Base-by-base conservation (phyloP, 2,797 vertebrate species). In the Chloroceryle inda region DNA sequence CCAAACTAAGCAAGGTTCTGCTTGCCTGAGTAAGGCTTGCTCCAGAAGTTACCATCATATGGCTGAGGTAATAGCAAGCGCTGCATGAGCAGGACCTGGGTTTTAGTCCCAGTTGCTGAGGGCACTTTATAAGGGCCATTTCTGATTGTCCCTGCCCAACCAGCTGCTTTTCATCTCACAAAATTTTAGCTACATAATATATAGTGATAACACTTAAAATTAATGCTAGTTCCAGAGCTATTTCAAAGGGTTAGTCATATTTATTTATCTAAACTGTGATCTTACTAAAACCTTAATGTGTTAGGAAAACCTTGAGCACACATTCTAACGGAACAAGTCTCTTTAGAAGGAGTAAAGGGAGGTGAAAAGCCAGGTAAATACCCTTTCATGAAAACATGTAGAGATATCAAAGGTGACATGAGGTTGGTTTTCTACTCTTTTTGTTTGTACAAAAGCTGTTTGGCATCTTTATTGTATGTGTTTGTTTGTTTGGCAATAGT, bases 401-500 rank as follows among this genome's bases (percentile, higher is more conserved):
- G 42, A 79, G 37, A 22, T 27, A 76, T 79, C 59, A 85, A 84
- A 79, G 55, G 5, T 8, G 6, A 19, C 8, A 35, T n/a, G n/a
- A 45, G 21, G 49, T 33, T 79, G 66, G 33, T 96, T 93, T 81
- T 62, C 78, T 84, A 47, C 5, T 78, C 55, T 66, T 90, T 91
- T 90, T 84, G 44, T 92, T 93, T 72, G 22, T 64, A 37, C 64
- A 83, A 77, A 96, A 88, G 73, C 80, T 82, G 29, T 64, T 93
- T 96, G 95, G 92, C 85, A 72, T 59, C 77, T 91, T n/a, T 42
- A 62, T n/a, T 85, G 18, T 59, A 27, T 77, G 50, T 71, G 53
- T 92, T 26, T 82, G 63, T 96, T 92, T 96, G 85, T 96, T 96
- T 95, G 64, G 89, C 71, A 85, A 59, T 69, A 80, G 64, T 55